Evolutionary conservation across 2,113 vertebrate genomes (phyloP).

Genomic region (Accipiter cooperii): DNA sequence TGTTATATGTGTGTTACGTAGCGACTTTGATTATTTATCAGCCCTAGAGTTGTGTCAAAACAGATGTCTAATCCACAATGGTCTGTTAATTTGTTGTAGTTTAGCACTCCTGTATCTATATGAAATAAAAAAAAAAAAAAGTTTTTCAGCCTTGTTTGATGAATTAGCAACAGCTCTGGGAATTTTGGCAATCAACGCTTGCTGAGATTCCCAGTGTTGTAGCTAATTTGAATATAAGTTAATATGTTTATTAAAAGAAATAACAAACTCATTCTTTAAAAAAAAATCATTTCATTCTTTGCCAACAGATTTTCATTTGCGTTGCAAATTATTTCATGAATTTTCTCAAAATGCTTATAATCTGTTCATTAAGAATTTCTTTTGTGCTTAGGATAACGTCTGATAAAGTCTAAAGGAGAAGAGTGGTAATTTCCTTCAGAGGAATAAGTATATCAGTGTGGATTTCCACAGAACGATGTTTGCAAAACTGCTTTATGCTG

Average conservation of each 20-base stretch:
- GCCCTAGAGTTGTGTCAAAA: background rate
- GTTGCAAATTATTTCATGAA: background rate
- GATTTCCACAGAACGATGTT: background rate
- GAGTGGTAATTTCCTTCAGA: background rate
- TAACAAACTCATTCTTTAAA: background rate
- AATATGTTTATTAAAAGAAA: background rate
- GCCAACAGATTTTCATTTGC: background rate
- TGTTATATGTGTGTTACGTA: rapidly evolving
- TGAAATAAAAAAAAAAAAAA: background rate
- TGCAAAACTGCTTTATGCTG: background rate
- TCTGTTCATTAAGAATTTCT: background rate
- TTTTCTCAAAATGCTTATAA: background rate
- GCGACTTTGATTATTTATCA: background rate
- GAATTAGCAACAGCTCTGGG: background rate
- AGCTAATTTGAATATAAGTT: background rate
- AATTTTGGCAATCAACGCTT: background rate
- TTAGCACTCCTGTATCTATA: background rate
- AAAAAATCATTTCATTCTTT: background rate
- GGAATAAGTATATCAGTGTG: background rate
- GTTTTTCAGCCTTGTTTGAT: background rate
- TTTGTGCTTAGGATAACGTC: background rate
- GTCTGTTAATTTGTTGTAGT: background rate
- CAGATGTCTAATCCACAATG: background rate
- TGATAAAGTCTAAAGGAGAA: background rate
- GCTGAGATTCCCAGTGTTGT: background rate